Base-by-base conservation (phyloP, 1,140 invertebrate species). In the Cryptotermes secundus region DNA sequence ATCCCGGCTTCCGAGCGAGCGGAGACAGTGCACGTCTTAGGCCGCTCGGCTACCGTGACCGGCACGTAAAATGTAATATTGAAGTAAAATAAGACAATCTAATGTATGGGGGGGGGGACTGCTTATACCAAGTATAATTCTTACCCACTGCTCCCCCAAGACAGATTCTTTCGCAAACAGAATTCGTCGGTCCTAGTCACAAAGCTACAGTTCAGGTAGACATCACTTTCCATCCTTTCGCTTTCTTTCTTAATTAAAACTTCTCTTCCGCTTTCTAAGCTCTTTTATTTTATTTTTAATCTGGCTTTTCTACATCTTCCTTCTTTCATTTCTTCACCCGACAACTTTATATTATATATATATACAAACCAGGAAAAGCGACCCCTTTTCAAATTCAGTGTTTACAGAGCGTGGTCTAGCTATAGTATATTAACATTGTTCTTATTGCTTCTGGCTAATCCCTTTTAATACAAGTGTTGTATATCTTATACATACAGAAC, bases 171-270 rank as follows among this genome's bases (percentile, higher is more conserved):
- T 31, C 53, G 4, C 10, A 49, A 49, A 72, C 59, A n/a, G 31
- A 72, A 31, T 1, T 12, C 3, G 3, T 31, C 14, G 26, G 26
- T 12, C n/a, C 14, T 14, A 72, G n/a, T n/a, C n/a, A 14, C 31
- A 72, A 72, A 31, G 59, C 6, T 14, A 72, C 59, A 72, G 26
- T 72, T 72, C n/a, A 72, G 59, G 0, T 31, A 72, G 59, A 72
- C 1, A 72, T 72, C 31, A 31, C 59, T 72, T 72, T 72, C n/a
- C 14, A 7, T 26, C 31, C 12, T 72, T 72, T 72, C 59, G 31
- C 59, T 72, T 72, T 72, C 14, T 14, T 72, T 72, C n/a, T 72
- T n/a, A 72, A n/a, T 72, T n/a, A 72, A 72, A 72, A n/a, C 31
- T 31, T 72, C 59, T 31, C 26, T 72, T 72, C 59, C 59, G 59